Evolutionary conservation across 1,140 invertebrate genomes (phyloP), one percentile per base, ranked within the genome.

Genomic region (Diachasmimorpha longicaudata): DNA sequence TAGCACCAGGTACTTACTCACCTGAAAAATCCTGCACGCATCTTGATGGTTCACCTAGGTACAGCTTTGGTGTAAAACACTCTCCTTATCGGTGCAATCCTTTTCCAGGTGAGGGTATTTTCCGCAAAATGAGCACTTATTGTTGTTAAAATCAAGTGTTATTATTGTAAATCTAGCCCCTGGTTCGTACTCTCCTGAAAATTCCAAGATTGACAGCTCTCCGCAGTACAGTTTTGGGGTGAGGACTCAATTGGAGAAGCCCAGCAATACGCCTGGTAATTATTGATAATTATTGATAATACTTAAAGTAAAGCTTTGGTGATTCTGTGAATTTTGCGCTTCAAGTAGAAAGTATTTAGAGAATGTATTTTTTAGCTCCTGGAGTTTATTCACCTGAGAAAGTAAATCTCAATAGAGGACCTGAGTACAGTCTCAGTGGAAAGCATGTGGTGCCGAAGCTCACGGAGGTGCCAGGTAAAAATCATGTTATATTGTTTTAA

Each of bases 131-230:
- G 16, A 25, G 19, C 23, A 14, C 25, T 11, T 48, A 21, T 55
- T 10, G 14, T 52, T 5, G 36, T 19, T 46, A 48, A 68, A 13
- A 52, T 48, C 16, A 21, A 72, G 36, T 42, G 6, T 23, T 72
- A 55, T 31, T 19, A 31, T 48, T 67, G 48, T 31, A 72, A 74
- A 48, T 70, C 19, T 85, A 86, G 91, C 89, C 78, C 91, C 91
- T 71, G 90, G 90, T 78, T 87, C 87, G 4, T 92, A 91, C 55
- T 82, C 78, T 13, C 90, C 91, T 1, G 93, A 93, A 79, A 92
- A 92, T 82, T 90, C 91, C 31, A 91, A 93, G 39, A 85, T 92
- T 74, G 92, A 92, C 80, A 91, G 89, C 78, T 90, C 92, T 70
- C 92, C 91, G 21, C 83, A 90, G 67, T 93, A 92, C 80, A 92